Percentiles rank a stretch among this genome's conserved stretches.
Evolutionary conservation across 2,113 vertebrate genomes (phyloP).

Genomic region (Phoxinus phoxinus): DNA sequence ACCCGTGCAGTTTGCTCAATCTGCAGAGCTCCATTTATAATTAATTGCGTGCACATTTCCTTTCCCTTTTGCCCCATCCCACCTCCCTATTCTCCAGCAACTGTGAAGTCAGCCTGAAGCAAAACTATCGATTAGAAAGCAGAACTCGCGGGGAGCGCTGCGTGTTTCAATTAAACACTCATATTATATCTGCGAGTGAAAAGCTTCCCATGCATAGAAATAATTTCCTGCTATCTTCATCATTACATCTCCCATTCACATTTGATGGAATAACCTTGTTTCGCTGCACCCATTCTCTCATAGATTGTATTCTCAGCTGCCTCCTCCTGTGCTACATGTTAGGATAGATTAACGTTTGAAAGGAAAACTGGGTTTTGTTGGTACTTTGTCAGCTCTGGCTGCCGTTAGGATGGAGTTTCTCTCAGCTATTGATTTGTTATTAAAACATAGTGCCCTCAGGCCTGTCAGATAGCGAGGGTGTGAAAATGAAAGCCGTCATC

Average conservation of each 20-base stretch:
- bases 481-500: slow-evolving; percentile 46
- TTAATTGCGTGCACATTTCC: slow-evolving; percentile 49
- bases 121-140: slow-evolving; percentile 54
- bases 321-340: neutral
- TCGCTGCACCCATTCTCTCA: neutral
- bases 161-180: slow-evolving; percentile 56
- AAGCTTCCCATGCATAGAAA: slow-evolving; percentile 42
- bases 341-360: slow-evolving; percentile 29
- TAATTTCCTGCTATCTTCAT: slow-evolving; percentile 44
- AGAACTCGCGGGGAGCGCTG: slow-evolving; percentile 29
- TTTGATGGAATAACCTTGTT: slow-evolving; percentile 8
- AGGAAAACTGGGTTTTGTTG: slow-evolving; percentile 13
- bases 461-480: slow-evolving; percentile 28
- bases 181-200: slow-evolving; percentile 34
- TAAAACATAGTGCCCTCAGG: slow-evolving; percentile 41
- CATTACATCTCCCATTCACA: slow-evolving; percentile 30
- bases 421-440: slow-evolving; percentile 49
- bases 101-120: slow-evolving; percentile 48
- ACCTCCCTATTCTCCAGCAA: slow-evolving; percentile 25
- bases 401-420: slow-evolving; percentile 20
- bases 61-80: slow-evolving; percentile 14
- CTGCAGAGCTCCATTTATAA: slow-evolving; percentile 52
- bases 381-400: slow-evolving; percentile 51
- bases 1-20: slow-evolving; percentile 54
- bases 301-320: slow-evolving; percentile 19